Evolutionary conservation across 2,113 vertebrate genomes (phyloP).

Genomic region (Microcebus ravelobensis): DNA sequence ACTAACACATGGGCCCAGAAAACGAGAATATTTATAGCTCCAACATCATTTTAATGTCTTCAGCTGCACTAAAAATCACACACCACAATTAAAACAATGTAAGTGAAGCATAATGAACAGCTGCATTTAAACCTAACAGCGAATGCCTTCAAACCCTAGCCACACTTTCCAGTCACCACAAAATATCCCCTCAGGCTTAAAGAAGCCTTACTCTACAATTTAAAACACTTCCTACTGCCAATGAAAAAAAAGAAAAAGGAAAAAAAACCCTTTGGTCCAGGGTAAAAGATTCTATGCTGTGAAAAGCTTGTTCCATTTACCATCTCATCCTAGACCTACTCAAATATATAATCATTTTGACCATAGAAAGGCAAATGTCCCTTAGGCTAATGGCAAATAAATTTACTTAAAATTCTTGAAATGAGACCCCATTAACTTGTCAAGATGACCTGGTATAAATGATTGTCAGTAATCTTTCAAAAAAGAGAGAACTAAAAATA

Average conservation of each 20-base stretch:
- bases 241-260: slow-evolving; percentile 43
- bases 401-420: not conserved
- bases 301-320: not conserved
- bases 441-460: not conserved
- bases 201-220: slow-evolving; percentile 82
- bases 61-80: slow-evolving; percentile 16
- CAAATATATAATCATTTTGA: not conserved
- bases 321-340: not conserved
- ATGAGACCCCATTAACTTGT: not conserved
- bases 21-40: not conserved
- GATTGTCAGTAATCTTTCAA: not conserved
- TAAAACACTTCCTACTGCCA: slow-evolving; percentile 78
- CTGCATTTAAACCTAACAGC: slow-evolving; percentile 52
- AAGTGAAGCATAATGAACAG: slow-evolving; percentile 10
- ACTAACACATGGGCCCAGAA: accelerated
- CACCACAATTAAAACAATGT: slow-evolving; percentile 61
- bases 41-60: not conserved
- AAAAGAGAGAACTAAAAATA: not conserved
- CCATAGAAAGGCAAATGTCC: not conserved
- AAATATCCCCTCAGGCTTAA: slow-evolving; percentile 81
- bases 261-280: slow-evolving; percentile 29
- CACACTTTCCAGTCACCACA: slow-evolving; percentile 83
- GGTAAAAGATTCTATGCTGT: accelerated
- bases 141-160: slow-evolving; percentile 74
- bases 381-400: not conserved